Conservation (phyloP, 2,888 invertebrate genomes). For the Eueremaeus valkanovi region DNA sequence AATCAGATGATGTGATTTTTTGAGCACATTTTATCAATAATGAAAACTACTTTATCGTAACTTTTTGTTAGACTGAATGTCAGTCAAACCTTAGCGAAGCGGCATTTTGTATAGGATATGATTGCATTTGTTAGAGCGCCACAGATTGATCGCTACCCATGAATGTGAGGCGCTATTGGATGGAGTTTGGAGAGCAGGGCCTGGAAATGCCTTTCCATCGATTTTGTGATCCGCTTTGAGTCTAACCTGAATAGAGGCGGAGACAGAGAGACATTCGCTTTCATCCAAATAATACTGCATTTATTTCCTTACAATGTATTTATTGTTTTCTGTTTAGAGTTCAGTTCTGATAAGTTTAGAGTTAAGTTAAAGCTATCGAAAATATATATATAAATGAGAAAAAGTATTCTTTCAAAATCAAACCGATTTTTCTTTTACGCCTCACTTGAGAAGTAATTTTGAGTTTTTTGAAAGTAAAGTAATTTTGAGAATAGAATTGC, state of each 20-base stretch:
- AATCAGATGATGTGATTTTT: slow-evolving; percentile 5
- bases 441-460: slow-evolving; percentile 23
- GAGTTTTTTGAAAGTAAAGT: not conserved
- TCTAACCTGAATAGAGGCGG: slow-evolving; percentile 34
- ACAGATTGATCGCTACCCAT: slow-evolving; percentile 25
- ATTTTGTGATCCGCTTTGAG: slow-evolving; percentile 24
- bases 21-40: slow-evolving; percentile 24
- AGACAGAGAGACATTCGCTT: not conserved
- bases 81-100: slow-evolving; percentile 14
- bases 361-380: slow-evolving; percentile 16
- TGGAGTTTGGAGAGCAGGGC: slow-evolving; percentile 12
- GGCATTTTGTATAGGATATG: slow-evolving; percentile 37
- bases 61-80: slow-evolving; percentile 27
- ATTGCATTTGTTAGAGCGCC: slow-evolving; percentile 30
- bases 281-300: slow-evolving; percentile 35
- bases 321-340: slow-evolving; percentile 34
- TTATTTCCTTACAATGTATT: slow-evolving; percentile 7
- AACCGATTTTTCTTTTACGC: slow-evolving; percentile 1
- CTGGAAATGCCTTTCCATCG: slow-evolving; percentile 29
- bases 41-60: not conserved
- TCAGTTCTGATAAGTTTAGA: slow-evolving; percentile 29
- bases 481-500: not conserved
- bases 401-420: slow-evolving; percentile 17
- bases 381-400: slow-evolving; percentile 32
- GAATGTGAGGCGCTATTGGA: slow-evolving; percentile 19